Evolutionary conservation across 53 echinoderm and acorn worm genomes (phyloP), one percentile per base, ranked within the genome.

Genomic region (Astropecten irregularis): DNA sequence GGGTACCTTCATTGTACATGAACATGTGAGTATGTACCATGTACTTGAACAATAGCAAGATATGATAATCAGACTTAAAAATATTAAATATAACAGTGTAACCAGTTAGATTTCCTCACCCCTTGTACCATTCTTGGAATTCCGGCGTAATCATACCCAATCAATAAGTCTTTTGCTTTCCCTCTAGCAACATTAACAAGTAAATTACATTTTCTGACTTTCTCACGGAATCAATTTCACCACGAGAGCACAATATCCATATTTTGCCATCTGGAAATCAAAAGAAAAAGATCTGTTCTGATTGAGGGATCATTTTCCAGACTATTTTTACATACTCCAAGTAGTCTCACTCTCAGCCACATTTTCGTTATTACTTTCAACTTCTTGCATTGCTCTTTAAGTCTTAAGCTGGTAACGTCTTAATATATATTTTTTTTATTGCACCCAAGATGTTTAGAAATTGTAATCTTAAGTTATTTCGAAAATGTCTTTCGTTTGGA

Each of bases 331-430:
- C 28, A 23, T 19, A 33, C 1, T 27, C 2, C 22, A 42, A 2
- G 30, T 27, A 42, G 61, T 79, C 79, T 79, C 79, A 61, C 61
- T 79, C 46, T 79, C 79, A 79, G 13, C 79, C 79, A 79, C 79
- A 61, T n/a, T n/a, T n/a, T n/a, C n/a, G n/a, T n/a, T n/a, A n/a
- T n/a, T n/a, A n/a, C n/a, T n/a, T n/a, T n/a, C n/a, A n/a, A n/a
- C n/a, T n/a, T n/a, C n/a, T n/a, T n/a, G n/a, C n/a, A n/a, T n/a
- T n/a, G n/a, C n/a, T n/a, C n/a, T n/a, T n/a, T n/a, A n/a, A n/a
- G n/a, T n/a, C n/a, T n/a, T n/a, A n/a, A n/a, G n/a, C n/a, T n/a
- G n/a, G n/a, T n/a, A n/a, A n/a, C n/a, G n/a, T n/a, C n/a, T n/a
- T n/a, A n/a, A n/a, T n/a, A n/a, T n/a, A n/a, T n/a, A n/a, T n/a